These are phyloP conservation scores for Corydoras sp. DNA, from an alignment of 2,113 vertebrate genomes.

Conservation along the genomic window DNA sequence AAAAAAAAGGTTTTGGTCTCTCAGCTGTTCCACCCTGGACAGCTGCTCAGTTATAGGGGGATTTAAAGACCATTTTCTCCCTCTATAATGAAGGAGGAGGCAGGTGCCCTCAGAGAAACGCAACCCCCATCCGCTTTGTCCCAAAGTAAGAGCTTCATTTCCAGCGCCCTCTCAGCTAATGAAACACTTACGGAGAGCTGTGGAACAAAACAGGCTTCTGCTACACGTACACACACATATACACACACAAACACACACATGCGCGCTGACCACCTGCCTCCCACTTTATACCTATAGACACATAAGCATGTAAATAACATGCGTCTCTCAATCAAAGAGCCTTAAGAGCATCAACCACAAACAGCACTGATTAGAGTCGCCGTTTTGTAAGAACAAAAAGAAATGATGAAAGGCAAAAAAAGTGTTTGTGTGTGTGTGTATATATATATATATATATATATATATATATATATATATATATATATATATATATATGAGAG, in stretches of 20 bases:
- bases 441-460: too few relatives aligned
- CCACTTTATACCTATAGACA: constrained; percentile 29
- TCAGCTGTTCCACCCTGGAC: constrained; percentile 52
- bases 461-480: too few relatives aligned
- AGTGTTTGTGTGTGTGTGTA: too few relatives aligned
- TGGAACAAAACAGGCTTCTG: constrained; percentile 42
- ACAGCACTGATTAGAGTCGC: neutral
- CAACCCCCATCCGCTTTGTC: constrained; percentile 61
- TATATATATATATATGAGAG: too few relatives aligned
- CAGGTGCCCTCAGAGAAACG: constrained; percentile 68
- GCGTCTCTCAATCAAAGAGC: constrained; percentile 2
- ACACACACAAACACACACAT: constrained; percentile 18
- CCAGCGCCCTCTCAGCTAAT: constrained; percentile 58
- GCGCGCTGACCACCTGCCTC: constrained; percentile 46
- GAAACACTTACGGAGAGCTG: constrained; percentile 44
- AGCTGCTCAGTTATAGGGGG: constrained; percentile 65
- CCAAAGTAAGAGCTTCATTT: constrained; percentile 56
- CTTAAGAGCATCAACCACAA: neutral
- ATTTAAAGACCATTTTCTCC: constrained; percentile 67
- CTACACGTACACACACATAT: constrained; percentile 8
- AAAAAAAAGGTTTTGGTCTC: constrained; percentile 24
- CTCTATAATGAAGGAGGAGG: constrained; percentile 67
- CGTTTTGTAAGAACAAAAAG: neutral
- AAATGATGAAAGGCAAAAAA: neutral
- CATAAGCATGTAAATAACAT: constrained; percentile 4